Evolutionary conservation across 1,140 invertebrate genomes (phyloP).

Genomic region (Eriosoma lanigerum): DNA sequence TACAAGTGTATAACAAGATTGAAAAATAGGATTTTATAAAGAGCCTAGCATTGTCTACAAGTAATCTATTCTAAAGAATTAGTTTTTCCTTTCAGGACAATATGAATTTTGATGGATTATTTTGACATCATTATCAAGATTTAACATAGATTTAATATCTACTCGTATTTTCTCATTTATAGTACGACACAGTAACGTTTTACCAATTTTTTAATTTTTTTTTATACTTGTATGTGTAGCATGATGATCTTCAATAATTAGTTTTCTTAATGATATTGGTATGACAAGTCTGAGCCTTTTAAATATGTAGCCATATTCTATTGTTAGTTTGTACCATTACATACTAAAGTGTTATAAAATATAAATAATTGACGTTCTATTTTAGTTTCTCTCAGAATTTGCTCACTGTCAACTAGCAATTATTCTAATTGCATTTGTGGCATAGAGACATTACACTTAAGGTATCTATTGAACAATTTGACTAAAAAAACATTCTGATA

Average conservation of each 20-base stretch:
- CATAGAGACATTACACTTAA: too few species aligned
- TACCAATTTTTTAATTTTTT: constrained; percentile 59
- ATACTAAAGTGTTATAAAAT: neutral
- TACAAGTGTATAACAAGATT: constrained; percentile 58
- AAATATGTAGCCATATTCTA: constrained; percentile 49
- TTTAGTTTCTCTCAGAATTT: neutral
- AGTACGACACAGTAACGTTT: constrained; percentile 7
- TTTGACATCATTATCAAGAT: constrained; percentile 53
- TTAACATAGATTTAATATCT: constrained; percentile 52
- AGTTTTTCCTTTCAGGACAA: constrained; percentile 54
- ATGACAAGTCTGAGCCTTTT: constrained; percentile 50
- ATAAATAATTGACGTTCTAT: neutral
- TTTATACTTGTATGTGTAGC: constrained; percentile 51
- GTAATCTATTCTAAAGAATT: neutral
- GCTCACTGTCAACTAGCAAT: neutral
- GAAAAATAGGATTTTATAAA: constrained; percentile 57
- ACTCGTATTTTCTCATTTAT: constrained; percentile 54
- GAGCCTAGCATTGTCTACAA: neutral
- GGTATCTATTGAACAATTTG: neutral
- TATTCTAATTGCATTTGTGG: too few species aligned
- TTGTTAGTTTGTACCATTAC: constrained; percentile 16
- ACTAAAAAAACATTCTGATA: constrained; percentile 55
- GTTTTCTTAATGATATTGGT: constrained; percentile 40
- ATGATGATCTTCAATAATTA: constrained; percentile 52
- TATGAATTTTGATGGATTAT: constrained; percentile 52